Percentiles rank a stretch among this genome's conserved stretches.
Evolutionary conservation across 2,888 invertebrate species (phyloP).

Genomic region (Epirrita christyi): DNA sequence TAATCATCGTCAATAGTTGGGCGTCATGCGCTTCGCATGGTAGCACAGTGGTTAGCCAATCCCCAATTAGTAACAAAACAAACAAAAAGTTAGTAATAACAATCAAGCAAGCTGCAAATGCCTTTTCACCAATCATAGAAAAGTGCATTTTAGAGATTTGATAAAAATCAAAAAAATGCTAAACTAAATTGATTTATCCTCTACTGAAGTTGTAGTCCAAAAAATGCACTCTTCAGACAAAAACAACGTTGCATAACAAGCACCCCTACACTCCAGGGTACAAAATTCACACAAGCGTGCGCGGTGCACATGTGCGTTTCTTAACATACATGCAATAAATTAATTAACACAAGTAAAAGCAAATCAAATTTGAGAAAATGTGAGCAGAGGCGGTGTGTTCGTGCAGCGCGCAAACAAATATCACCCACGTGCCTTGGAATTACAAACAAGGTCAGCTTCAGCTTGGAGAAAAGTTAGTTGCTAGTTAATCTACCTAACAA

Average conservation of each 20-base stretch:
- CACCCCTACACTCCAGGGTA: constrained; percentile 53
- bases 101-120: constrained; percentile 6
- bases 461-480: constrained; percentile 17
- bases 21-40: constrained; percentile 11
- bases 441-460: constrained; percentile 6
- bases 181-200: constrained; percentile 20
- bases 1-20: background rate
- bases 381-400: constrained; percentile 35
- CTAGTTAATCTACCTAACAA: background rate
- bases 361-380: constrained; percentile 47
- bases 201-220: constrained; percentile 8
- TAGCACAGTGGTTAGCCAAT: background rate
- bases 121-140: constrained; percentile 8
- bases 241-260: constrained; percentile 22
- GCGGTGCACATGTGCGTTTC: constrained; percentile 44
- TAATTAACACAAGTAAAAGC: constrained; percentile 67
- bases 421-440: constrained; percentile 1
- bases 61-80: constrained; percentile 5
- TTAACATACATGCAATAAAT: constrained; percentile 70
- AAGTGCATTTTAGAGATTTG: constrained; percentile 23
- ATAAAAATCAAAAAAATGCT: constrained; percentile 18
- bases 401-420: constrained; percentile 29
- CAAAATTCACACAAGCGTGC: constrained; percentile 38
- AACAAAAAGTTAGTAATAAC: constrained; percentile 9
- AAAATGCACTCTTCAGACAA: constrained; percentile 24